Evolutionary conservation across 2,113 vertebrate species (phyloP).

Genomic region (Passer montanus): DNA sequence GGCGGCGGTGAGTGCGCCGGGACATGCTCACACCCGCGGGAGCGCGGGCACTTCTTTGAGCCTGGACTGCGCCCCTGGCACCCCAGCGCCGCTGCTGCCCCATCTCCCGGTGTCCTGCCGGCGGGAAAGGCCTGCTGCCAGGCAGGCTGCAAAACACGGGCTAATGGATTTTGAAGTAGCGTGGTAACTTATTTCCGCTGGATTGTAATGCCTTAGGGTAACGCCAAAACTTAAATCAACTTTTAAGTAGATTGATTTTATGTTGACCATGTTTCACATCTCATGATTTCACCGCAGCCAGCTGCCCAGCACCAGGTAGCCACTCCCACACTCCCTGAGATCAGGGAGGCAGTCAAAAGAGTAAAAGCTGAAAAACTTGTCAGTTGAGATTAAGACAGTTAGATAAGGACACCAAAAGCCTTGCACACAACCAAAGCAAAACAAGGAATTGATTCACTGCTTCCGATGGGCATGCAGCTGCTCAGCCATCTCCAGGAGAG

Average conservation of each 20-base stretch:
- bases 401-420: background rate
- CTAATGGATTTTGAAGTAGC: rapidly evolving
- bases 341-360: rapidly evolving
- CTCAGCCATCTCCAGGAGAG: background rate
- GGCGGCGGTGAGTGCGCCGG: no score
- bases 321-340: rapidly evolving
- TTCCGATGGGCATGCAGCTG: rapidly evolving
- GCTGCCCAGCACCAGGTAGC: background rate
- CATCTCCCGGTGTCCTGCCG: no score
- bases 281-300: background rate
- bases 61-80: background rate
- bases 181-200: rapidly evolving
- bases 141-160: no score
- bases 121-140: rapidly evolving
- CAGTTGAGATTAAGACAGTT: background rate
- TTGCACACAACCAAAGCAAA: background rate
- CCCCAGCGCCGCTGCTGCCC: background rate
- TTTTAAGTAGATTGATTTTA: background rate
- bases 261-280: rapidly evolving
- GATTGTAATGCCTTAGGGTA: rapidly evolving
- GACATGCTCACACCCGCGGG: background rate
- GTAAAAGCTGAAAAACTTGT: background rate
- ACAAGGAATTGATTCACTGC: background rate
- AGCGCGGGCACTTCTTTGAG: no score
- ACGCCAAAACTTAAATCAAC: rapidly evolving